Base-by-base conservation (phyloP, 2,888 invertebrate species). In the Dasypolia templi region DNA sequence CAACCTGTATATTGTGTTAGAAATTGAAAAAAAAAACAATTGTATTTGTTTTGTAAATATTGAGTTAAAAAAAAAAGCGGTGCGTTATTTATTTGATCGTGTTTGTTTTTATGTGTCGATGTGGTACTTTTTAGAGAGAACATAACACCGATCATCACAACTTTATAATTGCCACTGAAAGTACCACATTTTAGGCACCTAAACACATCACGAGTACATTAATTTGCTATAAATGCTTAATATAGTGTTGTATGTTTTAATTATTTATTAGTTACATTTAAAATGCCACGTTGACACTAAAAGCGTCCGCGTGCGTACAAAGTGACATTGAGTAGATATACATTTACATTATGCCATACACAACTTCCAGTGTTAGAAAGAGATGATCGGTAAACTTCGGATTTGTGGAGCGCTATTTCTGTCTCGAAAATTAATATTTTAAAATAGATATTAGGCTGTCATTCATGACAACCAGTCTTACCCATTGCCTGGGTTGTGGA, bases 41-140 rank as follows among this genome's bases (percentile, higher is more conserved):
- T n/a, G n/a, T n/a, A n/a, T n/a, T 82, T 77, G 65, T 82, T 86
- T 75, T 85, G 85, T 85, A 85, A 85, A 85, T 85, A 85, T 85
- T 81, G 79, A 63, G 65, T 68, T 69, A 72, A 56, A 72, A 39
- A 72, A 66, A 75, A 26, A 68, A 71, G 74, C 58, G 84, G 84
- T 82, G 84, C 84, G 66, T 81, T 77, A 69, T 83, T 81, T 84
- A 79, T 79, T 79, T 79, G 69, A 68, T 67, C 58, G 19, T 55
- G 67, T 61, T 26, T 72, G 39, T 62, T 46, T 39, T 76, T 59
- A 55, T 44, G 62, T 79, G 58, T n/a, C 51, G 22, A 4, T 65
- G 26, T 68, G 67, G 67, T 75, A 70, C 46, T 67, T 39, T 58
- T 49, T 71, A 29, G 55, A n/a, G 19, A n/a, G n/a, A n/a, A n/a